A percentile compares a stretch with the other conserved stretches of the same genome.
Evolutionary conservation across 2,113 vertebrate species (phyloP).

Genomic region (Otis tarda): DNA sequence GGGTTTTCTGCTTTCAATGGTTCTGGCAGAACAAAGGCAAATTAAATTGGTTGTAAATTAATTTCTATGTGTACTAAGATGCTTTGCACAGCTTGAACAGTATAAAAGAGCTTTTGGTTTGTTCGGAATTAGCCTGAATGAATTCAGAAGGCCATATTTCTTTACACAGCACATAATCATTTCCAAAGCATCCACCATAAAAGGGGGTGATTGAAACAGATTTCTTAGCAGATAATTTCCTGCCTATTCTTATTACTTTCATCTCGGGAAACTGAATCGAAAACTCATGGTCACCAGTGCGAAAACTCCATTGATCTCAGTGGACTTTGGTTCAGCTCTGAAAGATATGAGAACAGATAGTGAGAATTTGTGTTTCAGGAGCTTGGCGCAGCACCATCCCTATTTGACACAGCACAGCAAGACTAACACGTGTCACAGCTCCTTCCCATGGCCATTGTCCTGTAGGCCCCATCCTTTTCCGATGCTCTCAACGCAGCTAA

Average conservation of each 20-base stretch:
- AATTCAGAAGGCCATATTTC: slow-evolving; percentile 1
- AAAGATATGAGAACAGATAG: background rate
- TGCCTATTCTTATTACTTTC: background rate
- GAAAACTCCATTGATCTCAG: slow-evolving; percentile 5
- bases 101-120: background rate
- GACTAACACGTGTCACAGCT: accelerated
- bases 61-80: background rate
- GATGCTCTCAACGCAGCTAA: background rate
- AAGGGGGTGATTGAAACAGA: background rate
- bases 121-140: background rate
- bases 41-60: background rate
- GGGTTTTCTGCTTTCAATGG: background rate
- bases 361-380: background rate
- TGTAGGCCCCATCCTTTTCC: background rate
- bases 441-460: accelerated
- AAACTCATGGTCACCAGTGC: background rate
- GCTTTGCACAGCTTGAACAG: background rate
- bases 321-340: background rate
- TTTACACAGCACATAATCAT: background rate
- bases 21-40: background rate
- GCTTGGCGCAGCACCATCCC: background rate
- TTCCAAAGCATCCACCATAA: slow-evolving; percentile 35
- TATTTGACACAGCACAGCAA: background rate
- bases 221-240: slow-evolving; percentile 17
- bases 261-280: background rate